These are phyloP conservation scores for Hipparchia semele DNA, from an alignment of 2,888 invertebrate genomes.

Conservation along the genomic window DNA sequence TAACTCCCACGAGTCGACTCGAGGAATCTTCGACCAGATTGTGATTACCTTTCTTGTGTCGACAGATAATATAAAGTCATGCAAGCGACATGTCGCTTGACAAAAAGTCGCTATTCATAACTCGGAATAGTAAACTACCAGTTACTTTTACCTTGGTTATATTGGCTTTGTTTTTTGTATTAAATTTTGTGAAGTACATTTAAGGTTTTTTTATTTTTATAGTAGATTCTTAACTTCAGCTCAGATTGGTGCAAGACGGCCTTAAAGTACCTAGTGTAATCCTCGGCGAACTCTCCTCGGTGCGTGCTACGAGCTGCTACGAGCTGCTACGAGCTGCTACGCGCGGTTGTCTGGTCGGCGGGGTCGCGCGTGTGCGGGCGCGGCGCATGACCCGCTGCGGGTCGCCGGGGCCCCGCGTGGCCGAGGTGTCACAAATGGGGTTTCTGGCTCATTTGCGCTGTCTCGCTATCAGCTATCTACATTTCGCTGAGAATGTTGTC, in stretches of 20 bases:
- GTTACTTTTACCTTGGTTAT: too few species aligned
- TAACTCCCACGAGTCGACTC: constrained; percentile 61
- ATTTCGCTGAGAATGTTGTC: constrained; percentile 31
- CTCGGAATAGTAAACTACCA: too few species aligned
- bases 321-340: background rate
- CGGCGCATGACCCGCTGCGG: constrained; percentile 66
- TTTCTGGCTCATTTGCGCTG: constrained; percentile 46
- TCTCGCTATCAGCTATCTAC: constrained; percentile 37
- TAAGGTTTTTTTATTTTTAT: too few species aligned
- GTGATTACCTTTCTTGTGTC: constrained; percentile 41
- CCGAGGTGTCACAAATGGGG: constrained; percentile 48
- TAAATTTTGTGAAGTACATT: too few species aligned
- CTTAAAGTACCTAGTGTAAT: too few species aligned
- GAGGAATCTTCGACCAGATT: constrained; percentile 53
- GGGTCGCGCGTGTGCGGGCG: constrained; percentile 32
- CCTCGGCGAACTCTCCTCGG: too few species aligned
- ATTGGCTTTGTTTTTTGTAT: too few species aligned
- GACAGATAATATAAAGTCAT: background rate
- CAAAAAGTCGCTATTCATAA: background rate
- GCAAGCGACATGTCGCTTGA: background rate
- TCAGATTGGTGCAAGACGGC: too few species aligned
- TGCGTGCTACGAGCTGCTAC: too few species aligned
- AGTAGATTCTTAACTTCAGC: too few species aligned
- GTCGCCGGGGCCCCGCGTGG: constrained; percentile 46
- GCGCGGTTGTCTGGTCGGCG: too few species aligned